Base-by-base conservation (phyloP, 2,888 invertebrate genomes). In the Julus scandinavius region DNA sequence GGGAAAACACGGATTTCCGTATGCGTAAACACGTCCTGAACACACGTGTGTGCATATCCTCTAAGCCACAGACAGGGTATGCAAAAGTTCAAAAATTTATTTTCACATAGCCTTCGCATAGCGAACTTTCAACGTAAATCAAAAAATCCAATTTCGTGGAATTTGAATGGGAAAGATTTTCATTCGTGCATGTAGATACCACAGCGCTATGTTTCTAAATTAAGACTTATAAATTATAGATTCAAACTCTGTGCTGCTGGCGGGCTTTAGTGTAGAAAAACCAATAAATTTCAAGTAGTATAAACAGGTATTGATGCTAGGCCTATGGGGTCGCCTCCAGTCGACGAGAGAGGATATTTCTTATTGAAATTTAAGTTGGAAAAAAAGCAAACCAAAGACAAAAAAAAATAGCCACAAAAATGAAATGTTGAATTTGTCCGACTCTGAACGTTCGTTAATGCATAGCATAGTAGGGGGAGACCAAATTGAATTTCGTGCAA, bases 351-450 rank as follows among this genome's bases (percentile, higher is more conserved):
- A 15, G 80, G 80, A 80, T 80, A 80, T 80, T 80, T 80, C 38
- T 80, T 38, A 80, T 80, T 13, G 80, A 80, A 80, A 80, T 80
- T 80, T 80, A 80, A 80, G 38, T 15, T 20, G 63, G 63, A 38
- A 80, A 38, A 80, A 80, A 29, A 72, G 11, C 72, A 72, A 54
- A 54, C 72, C 63, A 7, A 63, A 63, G 72, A 72, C 38, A 40
- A 15, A 80, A 40, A 72, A 63, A 80, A 80, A 38, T 80, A 80
- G 80, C 80, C 80, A 80, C 80, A 80, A 80, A 80, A 80, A 80
- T 80, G 80, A 80, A 80, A 80, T 80, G 80, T 80, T 80, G 80
- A 80, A 80, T 80, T 80, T 80, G 80, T 80, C 80, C 80, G 38
- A 40, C 80, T 80, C 38, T 38, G 80, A 80, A 80, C 80, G 80